Base-by-base conservation (phyloP, 2,888 invertebrate species). In the Micoletzkya japonica region DNA sequence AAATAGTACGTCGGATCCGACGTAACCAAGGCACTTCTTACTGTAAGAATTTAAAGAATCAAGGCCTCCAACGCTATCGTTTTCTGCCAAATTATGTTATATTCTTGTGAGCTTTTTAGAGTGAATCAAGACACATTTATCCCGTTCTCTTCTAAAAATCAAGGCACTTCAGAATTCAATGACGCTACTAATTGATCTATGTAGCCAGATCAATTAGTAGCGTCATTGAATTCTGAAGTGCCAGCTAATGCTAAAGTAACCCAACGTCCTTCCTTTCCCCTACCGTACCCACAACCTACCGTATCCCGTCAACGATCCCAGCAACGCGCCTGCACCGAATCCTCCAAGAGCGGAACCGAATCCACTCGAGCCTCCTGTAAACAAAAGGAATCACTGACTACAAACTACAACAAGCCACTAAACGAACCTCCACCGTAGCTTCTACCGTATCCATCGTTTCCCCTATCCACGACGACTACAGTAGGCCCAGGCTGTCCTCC, bases 281-380 rank as follows among this genome's bases (percentile, higher is more conserved):
- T 49, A 50, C 7, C n/a, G 56, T 24, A 73, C 73, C 17, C 73
- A 75, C 30, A 75, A 76, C 54, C 76, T 66, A 30, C 80, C 80
- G 58, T 80, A 80, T 39, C 80, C 78, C 7, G 78, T 71, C 2
- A 82, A 71, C 39, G 80, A 78, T 66, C 82, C 82, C 26, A 77
- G 76, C n/a, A 82, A 71, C 57, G 81, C 70, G 28, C 82, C 82
- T 1, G 74, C 70, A n/a, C 81, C 81, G 50, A 82, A 76, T 10
- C 82, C 82, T 0, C 78, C 61, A 17, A 73, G 76, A 14, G 70
- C 66, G 1, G 76, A 70, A 32, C 78, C 77, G 59, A 75, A 71
- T 34, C 73, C 64, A 26, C 75, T 58, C 28, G 74, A 68, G 4
- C 76, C 75, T 28, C 75, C 73, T 30, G 56, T 60, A 52, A 50